Conservation (phyloP, 1,140 invertebrate species). For the Cyphomyrmex costatus region DNA sequence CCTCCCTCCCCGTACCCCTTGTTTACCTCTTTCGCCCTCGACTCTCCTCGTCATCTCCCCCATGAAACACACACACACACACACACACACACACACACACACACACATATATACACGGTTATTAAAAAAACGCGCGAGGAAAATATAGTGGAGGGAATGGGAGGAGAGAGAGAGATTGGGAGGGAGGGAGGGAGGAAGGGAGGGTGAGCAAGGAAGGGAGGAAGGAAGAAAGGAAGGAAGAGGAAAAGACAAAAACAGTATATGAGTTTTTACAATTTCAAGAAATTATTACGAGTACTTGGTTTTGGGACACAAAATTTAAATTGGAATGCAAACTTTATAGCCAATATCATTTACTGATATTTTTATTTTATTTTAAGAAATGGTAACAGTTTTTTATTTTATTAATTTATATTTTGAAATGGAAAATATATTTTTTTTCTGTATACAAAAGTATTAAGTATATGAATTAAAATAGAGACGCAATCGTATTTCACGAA, state of each 20-base stretch:
- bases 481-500: conserved; percentile 41
- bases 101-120: too few species aligned
- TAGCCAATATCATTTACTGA: neutral
- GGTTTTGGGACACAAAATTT: conserved; percentile 55
- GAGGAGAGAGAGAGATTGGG: neutral
- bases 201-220: too few species aligned
- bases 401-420: conserved; percentile 30
- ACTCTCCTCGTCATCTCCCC: too few species aligned
- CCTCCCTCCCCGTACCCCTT: too few species aligned
- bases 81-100: neutral
- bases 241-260: neutral
- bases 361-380: conserved; percentile 36
- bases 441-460: conserved; percentile 10
- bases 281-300: conserved; percentile 4
- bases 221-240: neutral
- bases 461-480: conserved; percentile 15
- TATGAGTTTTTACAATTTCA: conserved; percentile 48
- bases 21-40: too few species aligned
- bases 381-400: conserved; percentile 1
- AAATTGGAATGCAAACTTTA: conserved; percentile 22
- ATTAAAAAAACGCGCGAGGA: neutral
- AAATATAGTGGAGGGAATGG: too few species aligned
- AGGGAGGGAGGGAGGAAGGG: too few species aligned
- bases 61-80: neutral
- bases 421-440: conserved; percentile 24